Base-by-base conservation (phyloP, 1,140 invertebrate species). In the Lucilia sericata region DNA sequence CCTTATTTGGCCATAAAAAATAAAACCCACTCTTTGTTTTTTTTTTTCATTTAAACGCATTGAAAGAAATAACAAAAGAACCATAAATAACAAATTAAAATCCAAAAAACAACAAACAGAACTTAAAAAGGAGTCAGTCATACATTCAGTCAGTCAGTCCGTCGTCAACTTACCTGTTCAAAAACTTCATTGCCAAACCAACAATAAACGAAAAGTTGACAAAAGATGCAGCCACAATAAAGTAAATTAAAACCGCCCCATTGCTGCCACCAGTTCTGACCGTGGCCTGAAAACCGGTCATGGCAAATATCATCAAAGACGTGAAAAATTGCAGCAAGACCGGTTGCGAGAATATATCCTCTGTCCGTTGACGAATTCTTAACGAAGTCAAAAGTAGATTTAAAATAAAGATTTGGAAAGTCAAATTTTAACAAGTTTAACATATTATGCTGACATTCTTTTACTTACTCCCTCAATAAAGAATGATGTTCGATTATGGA, bases 181-280 rank as follows among this genome's bases (percentile, higher is more conserved):
- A 84, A 86, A 7, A 89, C 88, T 65, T 89, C 87, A 60, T 88
- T 89, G 34, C 87, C 88, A 65, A 88, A 88, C 86, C 86, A 89
- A 74, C 88, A 90, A 30, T 89, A 90, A 7, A 88, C 21, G 19
- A 89, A 90, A 17, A 90, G 81, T 70, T 90, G 85, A 2, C 85
- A 88, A 34, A 89, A 85, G 17, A 89, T 85, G 65, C 88, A 89
- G 80, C 86, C 85, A 8, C 87, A 85, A 70, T 89, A 84, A 0
- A 86, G 78, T 88, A 88, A 86, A 88, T 87, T 0, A 90, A 83
- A 21, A 85, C 42, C 2, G 86, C 85, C 42, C 86, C 88, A 74
- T 86, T 86, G 0, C 88, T 87, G 5, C 85, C 84, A 55, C 87
- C 85, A 5, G 85, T 83, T 5, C 86, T 84, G n/a, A 86, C 83